phyloP scores from a whole-genome alignment of 2,888 invertebrate genomes.

The Cataglyphis altisquamis region DNA sequence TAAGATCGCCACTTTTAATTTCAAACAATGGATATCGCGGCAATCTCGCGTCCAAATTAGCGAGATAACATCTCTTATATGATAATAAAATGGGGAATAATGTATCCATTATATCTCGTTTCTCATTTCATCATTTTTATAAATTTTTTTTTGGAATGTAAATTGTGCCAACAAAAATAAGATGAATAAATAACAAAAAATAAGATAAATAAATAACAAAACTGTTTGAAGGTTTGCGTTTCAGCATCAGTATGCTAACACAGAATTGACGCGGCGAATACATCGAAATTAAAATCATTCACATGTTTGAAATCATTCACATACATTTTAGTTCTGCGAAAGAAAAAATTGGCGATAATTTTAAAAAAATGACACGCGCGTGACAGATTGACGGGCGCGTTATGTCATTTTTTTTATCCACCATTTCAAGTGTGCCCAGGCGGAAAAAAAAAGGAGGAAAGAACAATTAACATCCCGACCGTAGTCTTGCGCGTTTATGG shows the following conservation, averaged over 20 bases:
- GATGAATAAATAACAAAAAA: neutral
- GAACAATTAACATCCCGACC: conserved; percentile 16
- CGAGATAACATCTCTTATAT: neutral
- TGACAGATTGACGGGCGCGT: conserved; percentile 4
- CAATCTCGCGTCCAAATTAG: neutral
- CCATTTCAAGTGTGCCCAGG: neutral
- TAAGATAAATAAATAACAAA: neutral
- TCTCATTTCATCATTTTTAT: neutral
- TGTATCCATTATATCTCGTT: neutral
- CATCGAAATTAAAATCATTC: neutral
- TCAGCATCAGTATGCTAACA: neutral
- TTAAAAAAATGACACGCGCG: neutral
- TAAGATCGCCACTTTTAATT: neutral
- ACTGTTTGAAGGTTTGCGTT: neutral
- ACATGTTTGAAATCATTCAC: neutral
- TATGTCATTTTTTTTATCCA: neutral
- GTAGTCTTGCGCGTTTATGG: conserved; percentile 24
- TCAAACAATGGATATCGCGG: neutral
- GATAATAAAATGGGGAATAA: neutral
- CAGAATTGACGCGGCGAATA: neutral
- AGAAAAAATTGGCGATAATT: conserved; percentile 10
- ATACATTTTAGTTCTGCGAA: neutral
- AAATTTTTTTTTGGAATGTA: neutral
- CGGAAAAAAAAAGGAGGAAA: neutral
- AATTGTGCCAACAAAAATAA: neutral